phyloP scores from a whole-genome alignment of 1,140 invertebrate genomes.

The Drosophila busckii region DNA sequence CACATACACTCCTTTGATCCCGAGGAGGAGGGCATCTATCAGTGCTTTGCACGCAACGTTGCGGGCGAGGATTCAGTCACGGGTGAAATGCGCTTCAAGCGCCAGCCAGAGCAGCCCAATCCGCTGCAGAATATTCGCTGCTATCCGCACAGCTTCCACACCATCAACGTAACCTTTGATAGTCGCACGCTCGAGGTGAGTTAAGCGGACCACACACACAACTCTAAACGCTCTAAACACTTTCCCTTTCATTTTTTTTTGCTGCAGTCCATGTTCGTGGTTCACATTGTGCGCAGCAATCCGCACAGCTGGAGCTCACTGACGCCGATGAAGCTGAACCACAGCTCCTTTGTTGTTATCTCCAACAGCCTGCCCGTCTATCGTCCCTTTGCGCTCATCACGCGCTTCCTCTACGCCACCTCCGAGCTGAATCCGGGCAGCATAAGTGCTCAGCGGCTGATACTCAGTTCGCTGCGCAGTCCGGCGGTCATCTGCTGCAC shows the following conservation, averaged over 20 bases:
- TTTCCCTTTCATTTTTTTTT: neutral
- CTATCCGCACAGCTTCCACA: slow-evolving; percentile 73
- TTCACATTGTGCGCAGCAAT: slow-evolving; percentile 68
- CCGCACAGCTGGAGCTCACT: slow-evolving; percentile 66
- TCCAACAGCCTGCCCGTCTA: slow-evolving; percentile 62
- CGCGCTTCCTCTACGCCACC: slow-evolving; percentile 57
- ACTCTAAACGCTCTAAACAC: too few species aligned
- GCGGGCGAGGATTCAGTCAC: slow-evolving; percentile 68
- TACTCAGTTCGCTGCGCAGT: slow-evolving; percentile 63
- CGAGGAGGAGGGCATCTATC: slow-evolving; percentile 75
- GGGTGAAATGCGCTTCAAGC: slow-evolving; percentile 62
- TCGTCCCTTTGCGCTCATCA: slow-evolving; percentile 69
- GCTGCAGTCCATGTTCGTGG: slow-evolving; percentile 62
- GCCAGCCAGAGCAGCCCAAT: slow-evolving; percentile 48
- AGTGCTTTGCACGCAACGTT: slow-evolving; percentile 72
- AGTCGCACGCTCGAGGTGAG: slow-evolving; percentile 52
- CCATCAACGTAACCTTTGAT: slow-evolving; percentile 74
- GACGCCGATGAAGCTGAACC: slow-evolving; percentile 67
- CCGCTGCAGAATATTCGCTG: slow-evolving; percentile 70
- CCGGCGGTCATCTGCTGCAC: slow-evolving; percentile 67
- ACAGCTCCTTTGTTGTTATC: slow-evolving; percentile 70
- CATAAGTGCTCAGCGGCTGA: slow-evolving; percentile 48
- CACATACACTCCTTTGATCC: slow-evolving; percentile 70
- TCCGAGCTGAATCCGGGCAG: slow-evolving; percentile 47
- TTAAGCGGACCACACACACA: too few species aligned